These are phyloP conservation scores for Forbesichthys papilliferus DNA, from an alignment of 2,113 vertebrate genomes.

Conservation along the genomic window DNA sequence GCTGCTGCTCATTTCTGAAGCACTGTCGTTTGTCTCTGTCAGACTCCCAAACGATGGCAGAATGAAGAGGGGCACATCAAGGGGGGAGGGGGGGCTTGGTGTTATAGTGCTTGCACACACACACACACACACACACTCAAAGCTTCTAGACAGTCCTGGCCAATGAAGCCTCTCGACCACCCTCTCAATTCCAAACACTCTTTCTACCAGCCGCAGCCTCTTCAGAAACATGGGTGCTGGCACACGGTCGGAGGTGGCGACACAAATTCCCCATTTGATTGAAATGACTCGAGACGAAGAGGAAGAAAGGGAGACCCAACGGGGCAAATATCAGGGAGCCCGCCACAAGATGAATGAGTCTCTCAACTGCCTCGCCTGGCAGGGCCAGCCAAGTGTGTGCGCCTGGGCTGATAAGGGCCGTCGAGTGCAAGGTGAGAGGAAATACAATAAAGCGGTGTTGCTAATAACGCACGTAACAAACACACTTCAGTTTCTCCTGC, in stretches of 20 bases:
- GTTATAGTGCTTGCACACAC: conserved; percentile 45
- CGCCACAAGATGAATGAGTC: conserved; percentile 73
- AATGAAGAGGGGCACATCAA: conserved; percentile 82
- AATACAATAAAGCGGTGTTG: conserved; percentile 31
- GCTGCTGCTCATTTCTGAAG: conserved; percentile 75
- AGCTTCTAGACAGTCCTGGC: conserved; percentile 36
- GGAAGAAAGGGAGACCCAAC: conserved; percentile 31
- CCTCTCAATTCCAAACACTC: conserved; percentile 7
- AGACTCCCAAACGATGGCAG: conserved; percentile 70
- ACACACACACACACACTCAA: conserved; percentile 49
- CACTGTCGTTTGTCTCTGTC: conserved; percentile 83
- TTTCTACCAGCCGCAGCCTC: conserved; percentile 23
- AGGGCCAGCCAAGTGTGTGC: conserved; percentile 52
- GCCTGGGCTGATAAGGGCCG: conserved; percentile 75
- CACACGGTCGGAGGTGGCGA: conserved; percentile 41
- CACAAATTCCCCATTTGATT: conserved; percentile 63
- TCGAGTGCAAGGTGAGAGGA: conserved; percentile 39
- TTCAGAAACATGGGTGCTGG: conserved; percentile 30
- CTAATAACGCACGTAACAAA: conserved; percentile 45
- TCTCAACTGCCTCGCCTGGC: conserved; percentile 48
- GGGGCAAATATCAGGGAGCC: conserved; percentile 45
- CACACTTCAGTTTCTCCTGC: background rate
- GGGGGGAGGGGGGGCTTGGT: conserved; percentile 45
- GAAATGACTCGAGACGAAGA: conserved; percentile 53
- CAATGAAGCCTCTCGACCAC: conserved; percentile 45